phyloP scores from a whole-genome alignment of 2,113 vertebrate genomes.

The Chaetorhynchus papuensis region DNA sequence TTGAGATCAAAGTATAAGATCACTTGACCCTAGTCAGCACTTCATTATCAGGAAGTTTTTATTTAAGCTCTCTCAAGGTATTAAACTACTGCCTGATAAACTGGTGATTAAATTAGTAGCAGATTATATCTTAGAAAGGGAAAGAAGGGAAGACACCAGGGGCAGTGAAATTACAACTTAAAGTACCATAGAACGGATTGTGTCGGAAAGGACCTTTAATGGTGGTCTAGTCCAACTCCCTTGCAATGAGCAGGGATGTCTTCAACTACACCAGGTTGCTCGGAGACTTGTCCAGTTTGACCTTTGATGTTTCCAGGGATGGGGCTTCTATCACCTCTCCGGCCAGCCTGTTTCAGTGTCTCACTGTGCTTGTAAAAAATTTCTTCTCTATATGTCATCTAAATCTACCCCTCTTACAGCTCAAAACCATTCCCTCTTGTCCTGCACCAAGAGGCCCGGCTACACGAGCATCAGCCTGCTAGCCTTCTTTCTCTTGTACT shows the following conservation, averaged over 20 bases:
- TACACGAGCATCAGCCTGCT: background rate
- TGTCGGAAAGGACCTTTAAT: background rate
- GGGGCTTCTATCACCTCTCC: background rate
- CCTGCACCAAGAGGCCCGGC: accelerated
- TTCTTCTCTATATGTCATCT: background rate
- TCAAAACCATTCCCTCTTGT: background rate
- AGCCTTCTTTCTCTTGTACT: background rate
- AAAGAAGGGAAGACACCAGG: background rate
- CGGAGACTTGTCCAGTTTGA: background rate
- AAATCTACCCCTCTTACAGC: background rate
- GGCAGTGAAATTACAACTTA: background rate
- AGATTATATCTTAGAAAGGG: background rate
- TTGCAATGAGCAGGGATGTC: background rate
- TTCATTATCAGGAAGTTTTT: background rate
- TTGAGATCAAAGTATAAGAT: background rate
- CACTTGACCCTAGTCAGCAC: background rate
- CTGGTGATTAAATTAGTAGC: background rate
- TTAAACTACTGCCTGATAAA: background rate
- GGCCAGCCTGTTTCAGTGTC: background rate
- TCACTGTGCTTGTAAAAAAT: background rate
- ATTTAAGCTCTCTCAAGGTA: background rate
- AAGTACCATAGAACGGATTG: background rate
- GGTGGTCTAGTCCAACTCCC: background rate
- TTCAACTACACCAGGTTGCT: background rate
- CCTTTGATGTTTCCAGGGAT: background rate